Evolutionary conservation across 2,797 vertebrate genomes (phyloP).

Genomic region (Leptoclinus maculatus): DNA sequence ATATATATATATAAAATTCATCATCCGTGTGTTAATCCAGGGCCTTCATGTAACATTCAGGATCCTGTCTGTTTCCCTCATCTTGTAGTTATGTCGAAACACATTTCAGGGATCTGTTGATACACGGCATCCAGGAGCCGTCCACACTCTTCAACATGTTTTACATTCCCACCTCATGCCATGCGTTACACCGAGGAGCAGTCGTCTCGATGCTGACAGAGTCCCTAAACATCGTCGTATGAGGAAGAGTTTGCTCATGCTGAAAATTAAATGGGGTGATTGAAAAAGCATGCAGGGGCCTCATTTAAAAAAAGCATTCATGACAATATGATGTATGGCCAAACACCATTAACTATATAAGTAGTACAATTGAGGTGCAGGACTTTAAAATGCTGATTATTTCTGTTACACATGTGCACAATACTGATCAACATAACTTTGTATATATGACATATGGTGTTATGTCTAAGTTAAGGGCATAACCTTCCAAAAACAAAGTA

Average conservation of each 20-base stretch:
- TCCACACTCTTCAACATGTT: slow-evolving; percentile 64
- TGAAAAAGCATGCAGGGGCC: slow-evolving; percentile 43
- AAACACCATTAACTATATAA: slow-evolving; percentile 42
- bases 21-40: background rate
- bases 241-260: slow-evolving; percentile 45
- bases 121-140: slow-evolving; percentile 49
- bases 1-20: slow-evolving; percentile 1
- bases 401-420: slow-evolving; percentile 1
- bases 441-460: slow-evolving; percentile 14
- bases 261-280: slow-evolving; percentile 40
- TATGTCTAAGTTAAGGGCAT: background rate
- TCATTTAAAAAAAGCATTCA: slow-evolving; percentile 52
- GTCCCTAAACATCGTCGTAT: slow-evolving; percentile 53
- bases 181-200: slow-evolving; percentile 43
- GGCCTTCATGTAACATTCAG: slow-evolving; percentile 45
- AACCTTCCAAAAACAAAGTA: slow-evolving; percentile 3
- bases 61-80: slow-evolving; percentile 22
- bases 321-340: slow-evolving; percentile 45
- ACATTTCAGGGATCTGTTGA: slow-evolving; percentile 64
- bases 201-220: slow-evolving; percentile 66
- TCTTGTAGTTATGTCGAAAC: slow-evolving; percentile 54
- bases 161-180: slow-evolving; percentile 67
- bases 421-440: background rate
- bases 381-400: slow-evolving; percentile 4
- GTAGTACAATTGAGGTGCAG: slow-evolving; percentile 1